phyloP scores from a whole-genome alignment of 2,113 vertebrate genomes.

The Microcebus lehilahytsara region DNA sequence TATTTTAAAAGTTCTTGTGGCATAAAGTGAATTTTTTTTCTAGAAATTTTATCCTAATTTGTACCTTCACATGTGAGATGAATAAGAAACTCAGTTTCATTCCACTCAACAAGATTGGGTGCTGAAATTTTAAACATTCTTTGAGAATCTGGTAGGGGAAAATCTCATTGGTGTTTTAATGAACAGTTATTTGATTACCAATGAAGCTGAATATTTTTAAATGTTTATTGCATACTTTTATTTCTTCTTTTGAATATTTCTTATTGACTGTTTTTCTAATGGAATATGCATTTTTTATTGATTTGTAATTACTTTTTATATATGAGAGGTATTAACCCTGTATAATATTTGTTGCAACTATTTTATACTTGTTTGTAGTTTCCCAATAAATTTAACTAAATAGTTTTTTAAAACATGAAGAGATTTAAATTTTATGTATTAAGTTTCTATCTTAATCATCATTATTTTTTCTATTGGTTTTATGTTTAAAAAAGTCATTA shows the following conservation, averaged over 20 bases:
- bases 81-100: neutral
- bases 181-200: neutral
- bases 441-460: neutral
- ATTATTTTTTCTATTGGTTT: neutral
- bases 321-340: neutral
- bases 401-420: neutral
- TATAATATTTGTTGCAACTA: neutral
- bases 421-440: neutral
- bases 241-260: conserved; percentile 1
- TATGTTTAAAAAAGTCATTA: conserved; percentile 21
- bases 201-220: neutral
- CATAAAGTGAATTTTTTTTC: neutral
- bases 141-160: neutral
- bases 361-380: neutral
- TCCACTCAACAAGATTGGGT: neutral
- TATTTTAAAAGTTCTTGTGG: neutral
- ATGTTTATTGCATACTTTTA: neutral
- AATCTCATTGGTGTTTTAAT: neutral
- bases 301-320: conserved; percentile 44
- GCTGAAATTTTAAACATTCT: neutral
- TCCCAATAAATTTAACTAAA: neutral
- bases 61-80: neutral
- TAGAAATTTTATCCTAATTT: neutral
- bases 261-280: neutral
- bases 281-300: conserved; percentile 27